Conservation (phyloP, 2,888 invertebrate genomes). For the Aquatica leii region DNA sequence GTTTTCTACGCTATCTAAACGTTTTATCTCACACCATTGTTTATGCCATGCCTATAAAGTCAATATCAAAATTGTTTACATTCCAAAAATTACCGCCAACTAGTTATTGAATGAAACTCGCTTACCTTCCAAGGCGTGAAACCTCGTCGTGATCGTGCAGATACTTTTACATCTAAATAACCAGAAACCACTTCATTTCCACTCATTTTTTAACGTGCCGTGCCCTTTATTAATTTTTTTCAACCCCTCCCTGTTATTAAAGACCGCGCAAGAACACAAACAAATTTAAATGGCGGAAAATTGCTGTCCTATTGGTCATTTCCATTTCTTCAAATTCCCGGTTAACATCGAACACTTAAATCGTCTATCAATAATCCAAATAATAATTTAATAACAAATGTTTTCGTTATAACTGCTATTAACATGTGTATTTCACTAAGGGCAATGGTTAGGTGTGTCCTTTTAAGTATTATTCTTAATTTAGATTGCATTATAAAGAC, state of each 20-base stretch:
- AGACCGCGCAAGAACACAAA: slow-evolving; percentile 35
- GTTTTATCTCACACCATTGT: slow-evolving; percentile 71
- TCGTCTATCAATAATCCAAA: too few species aligned
- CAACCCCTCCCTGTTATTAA: slow-evolving; percentile 42
- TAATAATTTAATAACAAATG: too few species aligned
- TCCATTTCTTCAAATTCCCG: slow-evolving; percentile 7
- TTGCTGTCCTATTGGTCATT: slow-evolving; percentile 4
- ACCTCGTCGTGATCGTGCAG: slow-evolving; percentile 67
- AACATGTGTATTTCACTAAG: too few species aligned
- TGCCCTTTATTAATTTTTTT: slow-evolving; percentile 14
- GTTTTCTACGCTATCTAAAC: slow-evolving; percentile 65
- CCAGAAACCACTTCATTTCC: slow-evolving; percentile 62
- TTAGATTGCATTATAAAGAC: too few species aligned
- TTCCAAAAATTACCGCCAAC: slow-evolving; percentile 22
- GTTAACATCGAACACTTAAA: too few species aligned
- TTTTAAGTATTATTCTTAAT: too few species aligned
- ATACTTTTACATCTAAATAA: slow-evolving; percentile 71
- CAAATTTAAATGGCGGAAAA: slow-evolving; percentile 29
- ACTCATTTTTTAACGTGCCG: slow-evolving; percentile 39
- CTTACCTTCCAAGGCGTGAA: slow-evolving; percentile 72
- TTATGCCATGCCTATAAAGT: slow-evolving; percentile 68
- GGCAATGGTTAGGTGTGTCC: too few species aligned
- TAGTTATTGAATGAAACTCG: slow-evolving; percentile 42
- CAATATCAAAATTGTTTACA: slow-evolving; percentile 8
- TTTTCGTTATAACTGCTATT: too few species aligned